phyloP scores from a whole-genome alignment of 1,140 invertebrate genomes.

The Argopecten irradians region DNA sequence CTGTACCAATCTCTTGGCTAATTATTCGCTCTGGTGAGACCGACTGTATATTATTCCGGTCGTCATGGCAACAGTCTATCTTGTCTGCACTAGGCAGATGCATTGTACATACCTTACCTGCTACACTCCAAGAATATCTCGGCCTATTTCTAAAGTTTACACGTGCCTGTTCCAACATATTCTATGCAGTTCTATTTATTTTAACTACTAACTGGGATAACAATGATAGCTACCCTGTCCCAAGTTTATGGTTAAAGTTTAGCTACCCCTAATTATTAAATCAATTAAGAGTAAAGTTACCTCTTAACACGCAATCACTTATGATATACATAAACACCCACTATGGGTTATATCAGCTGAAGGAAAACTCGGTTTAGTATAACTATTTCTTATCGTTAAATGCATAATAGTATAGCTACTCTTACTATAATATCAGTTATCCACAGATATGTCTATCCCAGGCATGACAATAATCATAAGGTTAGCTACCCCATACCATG shows the following conservation, averaged over 20 bases:
- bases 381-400: too few relatives aligned
- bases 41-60: conserved; percentile 11
- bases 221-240: not conserved
- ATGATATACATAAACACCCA: too few relatives aligned
- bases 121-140: not conserved
- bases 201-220: too few relatives aligned
- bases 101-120: conserved; percentile 21
- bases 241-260: not conserved
- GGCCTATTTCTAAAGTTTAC: not conserved
- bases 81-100: conserved; percentile 14
- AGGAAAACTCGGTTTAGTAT: too few relatives aligned
- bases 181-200: not conserved
- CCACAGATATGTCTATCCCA: too few relatives aligned
- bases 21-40: conserved; percentile 5
- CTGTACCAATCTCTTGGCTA: not conserved
- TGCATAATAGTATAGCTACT: too few relatives aligned
- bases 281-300: too few relatives aligned
- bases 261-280: not conserved
- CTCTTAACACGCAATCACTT: too few relatives aligned
- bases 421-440: too few relatives aligned
- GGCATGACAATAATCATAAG: too few relatives aligned
- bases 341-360: too few relatives aligned
- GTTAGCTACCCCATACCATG: too few relatives aligned
- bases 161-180: not conserved
- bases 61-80: not conserved